Conservation (phyloP, 2,113 vertebrate species). For the Puntigrus tetrazona region DNA sequence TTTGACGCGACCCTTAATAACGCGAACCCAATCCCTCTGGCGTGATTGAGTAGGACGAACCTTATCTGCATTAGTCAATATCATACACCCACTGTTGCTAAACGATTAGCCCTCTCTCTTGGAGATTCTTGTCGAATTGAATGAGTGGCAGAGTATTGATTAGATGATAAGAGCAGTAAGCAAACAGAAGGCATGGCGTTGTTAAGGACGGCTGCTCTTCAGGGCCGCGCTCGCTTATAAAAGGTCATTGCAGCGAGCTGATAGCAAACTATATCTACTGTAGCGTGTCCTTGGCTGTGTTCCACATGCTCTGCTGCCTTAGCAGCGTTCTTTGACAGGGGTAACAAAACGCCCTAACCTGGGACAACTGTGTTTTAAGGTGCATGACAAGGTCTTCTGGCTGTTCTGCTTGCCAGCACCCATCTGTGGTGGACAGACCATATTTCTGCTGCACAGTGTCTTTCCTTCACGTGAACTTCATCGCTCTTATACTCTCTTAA, state of each 20-base stretch:
- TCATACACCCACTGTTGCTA: conserved; percentile 74
- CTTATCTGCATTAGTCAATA: conserved; percentile 72
- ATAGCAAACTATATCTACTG: neutral
- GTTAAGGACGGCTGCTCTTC: conserved; percentile 52
- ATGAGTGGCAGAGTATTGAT: conserved; percentile 77
- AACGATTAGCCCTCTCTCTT: conserved; percentile 71
- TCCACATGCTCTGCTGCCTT: neutral
- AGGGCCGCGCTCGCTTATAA: neutral
- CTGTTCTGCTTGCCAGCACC: neutral
- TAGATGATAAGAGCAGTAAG: conserved; percentile 74
- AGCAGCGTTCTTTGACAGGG: neutral
- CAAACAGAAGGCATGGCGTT: conserved; percentile 58
- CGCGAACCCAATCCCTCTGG: conserved; percentile 66
- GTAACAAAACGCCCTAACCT: conserved; percentile 3
- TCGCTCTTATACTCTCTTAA: neutral
- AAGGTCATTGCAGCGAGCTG: conserved; percentile 5
- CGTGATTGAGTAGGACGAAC: conserved; percentile 73
- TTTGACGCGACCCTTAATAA: conserved; percentile 66
- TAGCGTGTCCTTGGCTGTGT: conserved; percentile 22
- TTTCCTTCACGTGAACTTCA: neutral
- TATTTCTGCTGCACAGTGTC: neutral
- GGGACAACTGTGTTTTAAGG: neutral
- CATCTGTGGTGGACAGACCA: neutral
- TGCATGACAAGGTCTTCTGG: neutral
- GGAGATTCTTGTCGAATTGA: conserved; percentile 79